Percentiles rank a stretch among this genome's conserved stretches.
phyloP scores from a whole-genome alignment of 35 echinoderm and acorn worm genomes.

The Lytechinus variegatus region DNA sequence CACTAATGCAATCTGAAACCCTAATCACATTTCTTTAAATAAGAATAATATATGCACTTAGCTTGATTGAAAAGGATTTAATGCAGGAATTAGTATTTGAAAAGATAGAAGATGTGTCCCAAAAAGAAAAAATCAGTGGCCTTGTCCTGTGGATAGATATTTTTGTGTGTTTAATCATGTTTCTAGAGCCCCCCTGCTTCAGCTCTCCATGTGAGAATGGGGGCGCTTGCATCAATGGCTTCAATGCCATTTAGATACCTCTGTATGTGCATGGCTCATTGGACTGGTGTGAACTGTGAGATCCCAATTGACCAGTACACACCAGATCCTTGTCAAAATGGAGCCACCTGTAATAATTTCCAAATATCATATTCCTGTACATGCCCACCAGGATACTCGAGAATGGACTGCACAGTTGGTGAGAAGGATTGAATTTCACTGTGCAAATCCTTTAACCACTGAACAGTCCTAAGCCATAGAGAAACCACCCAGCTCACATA shows the following conservation, averaged over 20 bases:
- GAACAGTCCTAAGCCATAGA: too few relatives aligned
- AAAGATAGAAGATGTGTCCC: too few relatives aligned
- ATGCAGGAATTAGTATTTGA: too few relatives aligned
- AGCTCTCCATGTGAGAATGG: constrained; percentile 55
- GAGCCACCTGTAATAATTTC: constrained; percentile 71
- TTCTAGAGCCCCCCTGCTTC: constrained; percentile 29
- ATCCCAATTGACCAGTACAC: constrained; percentile 28
- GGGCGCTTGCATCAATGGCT: neutral
- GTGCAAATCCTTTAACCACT: too few relatives aligned
- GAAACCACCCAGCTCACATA: too few relatives aligned
- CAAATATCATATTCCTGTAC: constrained; percentile 68
- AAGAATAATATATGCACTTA: too few relatives aligned
- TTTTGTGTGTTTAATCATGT: neutral
- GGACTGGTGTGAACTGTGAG: constrained; percentile 48
- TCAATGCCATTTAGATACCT: neutral
- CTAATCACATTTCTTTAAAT: too few relatives aligned
- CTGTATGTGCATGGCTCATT: constrained; percentile 46
- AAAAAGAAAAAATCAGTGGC: too few relatives aligned
- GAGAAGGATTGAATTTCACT: neutral
- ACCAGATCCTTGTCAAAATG: constrained; percentile 66
- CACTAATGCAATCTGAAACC: too few relatives aligned
- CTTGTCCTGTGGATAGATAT: neutral
- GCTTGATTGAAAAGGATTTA: too few relatives aligned
- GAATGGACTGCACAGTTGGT: constrained; percentile 59
- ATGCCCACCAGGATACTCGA: constrained; percentile 60